Base-by-base conservation (phyloP, 2,113 vertebrate genomes). In the Boulengeromyrus knoepffleri region DNA sequence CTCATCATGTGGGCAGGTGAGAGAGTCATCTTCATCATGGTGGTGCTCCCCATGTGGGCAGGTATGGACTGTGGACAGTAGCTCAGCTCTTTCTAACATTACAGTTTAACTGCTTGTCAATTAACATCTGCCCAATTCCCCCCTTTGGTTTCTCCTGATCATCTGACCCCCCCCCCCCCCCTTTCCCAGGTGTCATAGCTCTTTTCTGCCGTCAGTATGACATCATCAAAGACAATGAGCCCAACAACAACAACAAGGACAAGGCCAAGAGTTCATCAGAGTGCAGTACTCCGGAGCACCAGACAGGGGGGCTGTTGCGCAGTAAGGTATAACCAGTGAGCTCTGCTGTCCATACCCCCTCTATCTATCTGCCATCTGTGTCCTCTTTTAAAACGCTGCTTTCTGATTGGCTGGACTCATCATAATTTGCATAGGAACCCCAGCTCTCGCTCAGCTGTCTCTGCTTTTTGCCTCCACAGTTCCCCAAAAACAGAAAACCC, bases 191-290 rank as follows among this genome's bases (percentile, higher is more conserved):
- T 91, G 98, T 99, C 93, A 99, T 99, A 45, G 97, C 97, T 91
- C 97, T 99, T 89, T 99, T 99, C 95, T 99, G 98, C 93, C 97
- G 98, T 74, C 98, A 99, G 94, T 99, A 99, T 80, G 98, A 99
- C 42, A 99, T 99, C 92, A 98, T 99, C 95, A 99, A 99, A 95
- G 98, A 99, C 90, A 99, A 99, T 0, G 98, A 99, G 90, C 98
- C 98, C 58, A 98, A 97, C 91, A 99, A 97, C 91, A 99, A 97
- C 95, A 99, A 97, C 95, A 98, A 98, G 96, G 98, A 98, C 93
- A 99, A 99, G 97, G 96, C 95, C 94, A 99, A 99, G 96, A 98
- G 94, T 91, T 95, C 97, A 1, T 98, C 98, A 0, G 98, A 99
- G 96, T 98, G 96, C 95, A 99, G 98, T 94, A 99, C 97, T n/a